A percentile compares a stretch with the other conserved stretches of the same genome.
Conservation (phyloP, 2,888 invertebrate genomes). For the Craniophora ligustri region DNA sequence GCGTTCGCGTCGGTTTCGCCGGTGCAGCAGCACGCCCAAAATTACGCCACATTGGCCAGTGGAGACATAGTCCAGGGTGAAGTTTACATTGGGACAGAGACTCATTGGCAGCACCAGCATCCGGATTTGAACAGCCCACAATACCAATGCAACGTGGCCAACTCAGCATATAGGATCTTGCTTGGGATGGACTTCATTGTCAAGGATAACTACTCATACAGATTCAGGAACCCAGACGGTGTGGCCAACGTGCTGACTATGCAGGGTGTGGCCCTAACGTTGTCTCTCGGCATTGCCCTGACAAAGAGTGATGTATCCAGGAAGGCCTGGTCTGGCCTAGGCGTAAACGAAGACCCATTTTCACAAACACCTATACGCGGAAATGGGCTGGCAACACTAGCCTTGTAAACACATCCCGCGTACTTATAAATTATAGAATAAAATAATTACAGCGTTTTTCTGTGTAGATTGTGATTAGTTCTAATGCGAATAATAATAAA, state of each 20-base stretch:
- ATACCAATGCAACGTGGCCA: slow-evolving; percentile 20
- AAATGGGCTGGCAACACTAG: no score
- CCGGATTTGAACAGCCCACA: slow-evolving; percentile 1
- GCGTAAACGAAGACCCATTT: slow-evolving; percentile 9
- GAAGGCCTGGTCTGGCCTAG: slow-evolving; percentile 10
- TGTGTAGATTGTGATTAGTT: no score
- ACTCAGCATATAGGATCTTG: slow-evolving; percentile 14
- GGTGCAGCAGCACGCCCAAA: slow-evolving; percentile 11
- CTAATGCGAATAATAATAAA: no score
- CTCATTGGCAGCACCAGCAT: slow-evolving; percentile 2
- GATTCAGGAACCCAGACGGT: slow-evolving; percentile 10
- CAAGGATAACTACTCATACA: slow-evolving; percentile 11
- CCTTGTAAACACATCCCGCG: no score
- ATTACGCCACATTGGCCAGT: not conserved
- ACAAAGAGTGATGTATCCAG: slow-evolving; percentile 11
- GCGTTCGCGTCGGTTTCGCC: slow-evolving; percentile 3
- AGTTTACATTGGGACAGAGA: not conserved
- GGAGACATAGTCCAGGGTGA: not conserved
- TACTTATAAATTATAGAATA: no score
- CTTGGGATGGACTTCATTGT: slow-evolving; percentile 6
- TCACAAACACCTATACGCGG: slow-evolving; percentile 13
- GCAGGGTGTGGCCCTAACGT: slow-evolving; percentile 16
- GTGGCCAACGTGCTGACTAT: slow-evolving; percentile 15
- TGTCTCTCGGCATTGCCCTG: slow-evolving; percentile 13
- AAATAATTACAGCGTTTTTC: no score